Evolutionary conservation across 2,888 invertebrate species (phyloP).

Genomic region (Pyrgus malvae): DNA sequence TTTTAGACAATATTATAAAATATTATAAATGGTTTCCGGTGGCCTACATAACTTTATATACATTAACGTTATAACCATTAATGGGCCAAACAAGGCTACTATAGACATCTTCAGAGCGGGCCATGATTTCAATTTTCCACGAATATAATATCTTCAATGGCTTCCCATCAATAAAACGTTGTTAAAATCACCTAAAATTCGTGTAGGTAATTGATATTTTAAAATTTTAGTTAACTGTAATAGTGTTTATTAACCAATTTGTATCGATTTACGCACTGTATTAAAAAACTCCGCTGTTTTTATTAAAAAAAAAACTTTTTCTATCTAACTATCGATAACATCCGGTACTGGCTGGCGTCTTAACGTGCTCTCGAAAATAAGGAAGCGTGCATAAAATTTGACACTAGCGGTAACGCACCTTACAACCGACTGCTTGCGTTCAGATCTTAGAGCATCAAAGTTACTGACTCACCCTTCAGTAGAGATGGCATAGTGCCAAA

Average conservation of each 20-base stretch:
- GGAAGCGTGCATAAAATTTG: too few species aligned
- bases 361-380: too few species aligned
- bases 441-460: too few species aligned
- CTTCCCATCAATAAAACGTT: slow-evolving; percentile 30
- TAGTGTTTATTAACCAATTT: not conserved
- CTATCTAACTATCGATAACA: too few species aligned
- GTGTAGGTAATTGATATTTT: slow-evolving; percentile 13
- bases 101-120: slow-evolving; percentile 12
- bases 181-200: slow-evolving; percentile 33
- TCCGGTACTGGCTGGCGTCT: too few species aligned
- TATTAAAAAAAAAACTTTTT: too few species aligned
- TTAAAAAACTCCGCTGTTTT: not conserved
- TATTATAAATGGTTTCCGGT: too few species aligned
- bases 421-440: too few species aligned
- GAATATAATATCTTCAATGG: slow-evolving; percentile 12
- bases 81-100: slow-evolving; percentile 3
- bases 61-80: not conserved
- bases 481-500: too few species aligned
- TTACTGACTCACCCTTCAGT: too few species aligned
- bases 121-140: slow-evolving; percentile 1
- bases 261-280: not conserved
- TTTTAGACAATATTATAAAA: too few species aligned
- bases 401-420: too few species aligned
- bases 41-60: not conserved
- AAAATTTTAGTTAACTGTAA: slow-evolving; percentile 19